Percentiles rank a stretch among this genome's conserved stretches.
Evolutionary conservation across 2,797 vertebrate genomes (phyloP).

Genomic region (Anabacerthia variegaticeps): DNA sequence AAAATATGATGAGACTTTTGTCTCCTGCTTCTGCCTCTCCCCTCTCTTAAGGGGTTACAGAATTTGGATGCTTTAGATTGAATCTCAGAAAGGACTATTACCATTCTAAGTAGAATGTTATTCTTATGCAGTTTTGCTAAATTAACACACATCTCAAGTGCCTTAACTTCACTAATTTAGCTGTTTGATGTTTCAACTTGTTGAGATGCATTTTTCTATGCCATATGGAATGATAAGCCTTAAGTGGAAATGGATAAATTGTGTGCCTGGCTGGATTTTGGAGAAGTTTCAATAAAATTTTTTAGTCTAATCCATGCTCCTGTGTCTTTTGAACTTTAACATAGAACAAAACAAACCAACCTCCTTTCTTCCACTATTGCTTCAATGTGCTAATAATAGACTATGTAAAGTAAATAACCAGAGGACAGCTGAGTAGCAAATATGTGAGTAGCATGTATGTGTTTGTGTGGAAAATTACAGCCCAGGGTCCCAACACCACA

Average conservation of each 20-base stretch:
- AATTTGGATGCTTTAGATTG: neutral
- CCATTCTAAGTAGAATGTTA: conserved; percentile 37
- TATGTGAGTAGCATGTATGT: neutral
- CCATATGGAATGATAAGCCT: conserved; percentile 39
- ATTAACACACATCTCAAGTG: conserved; percentile 75
- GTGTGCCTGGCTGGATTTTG: conserved; percentile 66
- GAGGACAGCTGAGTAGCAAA: neutral
- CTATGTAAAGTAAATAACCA: neutral
- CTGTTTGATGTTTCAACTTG: conserved; percentile 47
- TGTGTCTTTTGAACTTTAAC: conserved; percentile 11
- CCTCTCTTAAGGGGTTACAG: neutral
- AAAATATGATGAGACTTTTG: neutral
- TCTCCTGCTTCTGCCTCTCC: conserved; percentile 7
- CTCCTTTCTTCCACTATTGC: neutral
- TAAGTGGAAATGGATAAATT: conserved; percentile 43
- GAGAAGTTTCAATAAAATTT: conserved; percentile 75
- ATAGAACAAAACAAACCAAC: neutral
- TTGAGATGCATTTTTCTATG: conserved; percentile 61
- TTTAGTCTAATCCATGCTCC: conserved; percentile 45
- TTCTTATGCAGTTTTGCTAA: conserved; percentile 57
- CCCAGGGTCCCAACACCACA: neutral
- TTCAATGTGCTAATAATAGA: neutral
- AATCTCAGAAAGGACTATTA: neutral
- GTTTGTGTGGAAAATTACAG: neutral
- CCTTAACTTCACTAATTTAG: conserved; percentile 74